Conservation (phyloP, 2,797 vertebrate genomes). For the Melanotaenia maccullochi region DNA sequence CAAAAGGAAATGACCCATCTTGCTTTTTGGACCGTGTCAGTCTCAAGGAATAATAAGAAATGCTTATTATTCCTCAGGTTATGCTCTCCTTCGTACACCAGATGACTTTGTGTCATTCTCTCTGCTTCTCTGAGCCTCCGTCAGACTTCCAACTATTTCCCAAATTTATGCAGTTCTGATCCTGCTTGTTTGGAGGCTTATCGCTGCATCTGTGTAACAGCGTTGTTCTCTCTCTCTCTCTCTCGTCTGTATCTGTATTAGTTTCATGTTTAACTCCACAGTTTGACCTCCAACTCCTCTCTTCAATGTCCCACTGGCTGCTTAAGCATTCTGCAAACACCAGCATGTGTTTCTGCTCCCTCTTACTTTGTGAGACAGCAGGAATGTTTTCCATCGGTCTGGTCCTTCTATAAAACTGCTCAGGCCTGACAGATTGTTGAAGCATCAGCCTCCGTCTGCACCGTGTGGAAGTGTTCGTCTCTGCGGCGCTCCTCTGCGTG, state of each 20-base stretch:
- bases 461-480: slow-evolving; percentile 17
- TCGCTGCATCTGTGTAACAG: slow-evolving; percentile 4
- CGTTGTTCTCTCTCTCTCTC: neutral
- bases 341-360: slow-evolving; percentile 48
- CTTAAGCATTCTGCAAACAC: slow-evolving; percentile 61
- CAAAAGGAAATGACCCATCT: no score
- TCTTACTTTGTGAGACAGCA: slow-evolving; percentile 37
- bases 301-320: slow-evolving; percentile 33
- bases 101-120: neutral
- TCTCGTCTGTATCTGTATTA: slow-evolving; percentile 2
- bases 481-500: slow-evolving; percentile 5
- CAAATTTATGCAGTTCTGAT: neutral
- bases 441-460: slow-evolving; percentile 52
- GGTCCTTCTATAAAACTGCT: slow-evolving; percentile 50
- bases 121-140: no score
- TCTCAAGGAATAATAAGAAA: neutral
- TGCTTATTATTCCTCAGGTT: neutral
- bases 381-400: slow-evolving; percentile 58
- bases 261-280: slow-evolving; percentile 36
- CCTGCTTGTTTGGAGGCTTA: neutral
- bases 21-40: neutral
- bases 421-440: slow-evolving; percentile 56
- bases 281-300: slow-evolving; percentile 57
- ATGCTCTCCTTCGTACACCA: neutral
- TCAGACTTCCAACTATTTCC: neutral